These are phyloP conservation scores for Arizona elegans DNA, from an alignment of 2,113 vertebrate species.

Conservation along the genomic window DNA sequence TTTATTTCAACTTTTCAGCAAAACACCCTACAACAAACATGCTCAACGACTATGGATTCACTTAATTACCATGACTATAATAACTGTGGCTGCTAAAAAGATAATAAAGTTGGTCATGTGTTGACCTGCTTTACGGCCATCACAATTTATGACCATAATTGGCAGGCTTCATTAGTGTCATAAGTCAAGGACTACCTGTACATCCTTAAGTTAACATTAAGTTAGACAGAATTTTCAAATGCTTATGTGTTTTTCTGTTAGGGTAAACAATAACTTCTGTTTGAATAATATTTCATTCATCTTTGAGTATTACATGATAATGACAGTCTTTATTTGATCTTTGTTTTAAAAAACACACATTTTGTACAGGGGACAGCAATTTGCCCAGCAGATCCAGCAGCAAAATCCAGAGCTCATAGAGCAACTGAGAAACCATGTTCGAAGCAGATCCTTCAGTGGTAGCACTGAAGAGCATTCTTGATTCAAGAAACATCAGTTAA, in stretches of 20 bases:
- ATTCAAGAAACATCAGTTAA: slow-evolving; percentile 51
- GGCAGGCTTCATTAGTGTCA: background rate
- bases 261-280: background rate
- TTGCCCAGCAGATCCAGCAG: slow-evolving; percentile 98
- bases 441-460: slow-evolving; percentile 93
- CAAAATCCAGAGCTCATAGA: slow-evolving; percentile 98
- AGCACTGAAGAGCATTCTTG: slow-evolving; percentile 93
- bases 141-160: background rate
- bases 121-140: background rate
- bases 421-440: slow-evolving; percentile 93
- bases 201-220: background rate
- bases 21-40: background rate
- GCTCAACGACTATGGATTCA: background rate
- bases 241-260: background rate
- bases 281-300: background rate
- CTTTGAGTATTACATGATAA: background rate
- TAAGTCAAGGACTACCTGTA: background rate
- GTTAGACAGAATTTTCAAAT: background rate
- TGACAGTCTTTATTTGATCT: slow-evolving; percentile 16
- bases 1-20: background rate
- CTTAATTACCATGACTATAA: background rate
- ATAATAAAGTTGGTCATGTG: background rate
- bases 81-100: background rate
- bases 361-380: slow-evolving; percentile 89
- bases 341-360: slow-evolving; percentile 39